Percentiles rank a stretch among this genome's conserved stretches.
These are phyloP conservation scores for Meloidogyne chitwoodi DNA, from an alignment of 1,140 invertebrate genomes.

Conservation along the genomic window DNA sequence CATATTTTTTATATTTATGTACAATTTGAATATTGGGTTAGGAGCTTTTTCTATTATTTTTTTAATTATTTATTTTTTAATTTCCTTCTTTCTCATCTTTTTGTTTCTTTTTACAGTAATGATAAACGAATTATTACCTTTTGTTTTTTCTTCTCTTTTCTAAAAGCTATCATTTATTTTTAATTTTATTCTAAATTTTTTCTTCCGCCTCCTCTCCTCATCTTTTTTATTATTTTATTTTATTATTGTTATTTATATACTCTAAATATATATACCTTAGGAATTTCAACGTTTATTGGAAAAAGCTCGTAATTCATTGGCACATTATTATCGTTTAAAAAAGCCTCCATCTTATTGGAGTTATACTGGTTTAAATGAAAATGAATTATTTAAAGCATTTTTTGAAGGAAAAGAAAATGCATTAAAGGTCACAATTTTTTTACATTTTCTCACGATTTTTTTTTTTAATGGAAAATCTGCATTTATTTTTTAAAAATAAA, in stretches of 20 bases:
- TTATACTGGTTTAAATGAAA: background rate
- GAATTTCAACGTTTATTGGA: constrained; percentile 50
- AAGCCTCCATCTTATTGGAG: background rate
- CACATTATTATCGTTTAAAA: constrained; percentile 37
- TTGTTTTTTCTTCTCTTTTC: background rate
- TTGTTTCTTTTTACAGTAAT: too few relatives aligned
- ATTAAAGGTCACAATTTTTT: background rate
- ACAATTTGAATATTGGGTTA: too few relatives aligned
- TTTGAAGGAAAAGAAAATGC: background rate
- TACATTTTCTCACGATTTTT: background rate
- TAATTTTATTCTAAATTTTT: background rate
- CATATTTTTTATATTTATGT: too few relatives aligned
- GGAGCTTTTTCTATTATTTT: too few relatives aligned
- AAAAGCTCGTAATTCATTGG: constrained; percentile 51
- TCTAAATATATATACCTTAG: constrained; percentile 23
- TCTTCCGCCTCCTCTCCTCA: background rate
- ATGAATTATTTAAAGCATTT: background rate
- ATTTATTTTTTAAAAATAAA: too few relatives aligned
- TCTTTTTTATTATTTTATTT: background rate
- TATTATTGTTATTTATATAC: background rate
- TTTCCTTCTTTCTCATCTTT: too few relatives aligned
- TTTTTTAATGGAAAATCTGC: too few relatives aligned
- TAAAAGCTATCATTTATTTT: background rate
- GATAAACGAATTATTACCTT: too few relatives aligned
- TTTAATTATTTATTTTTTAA: too few relatives aligned